Evolutionary conservation across 2,113 vertebrate genomes (phyloP).

Genomic region (Vidua macroura): DNA sequence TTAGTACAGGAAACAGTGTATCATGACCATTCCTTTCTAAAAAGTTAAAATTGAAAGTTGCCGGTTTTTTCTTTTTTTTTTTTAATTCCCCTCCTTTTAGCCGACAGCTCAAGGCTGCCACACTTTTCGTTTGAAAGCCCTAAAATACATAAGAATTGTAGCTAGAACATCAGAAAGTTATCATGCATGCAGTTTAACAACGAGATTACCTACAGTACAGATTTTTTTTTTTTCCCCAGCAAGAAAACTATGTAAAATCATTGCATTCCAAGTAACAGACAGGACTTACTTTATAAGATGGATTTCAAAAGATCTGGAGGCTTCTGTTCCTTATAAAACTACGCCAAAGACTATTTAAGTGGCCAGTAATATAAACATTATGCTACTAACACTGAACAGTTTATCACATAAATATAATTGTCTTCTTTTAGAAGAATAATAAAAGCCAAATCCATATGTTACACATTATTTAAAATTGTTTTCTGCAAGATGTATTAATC

Average conservation of each 20-base stretch:
- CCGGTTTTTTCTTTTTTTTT: neutral
- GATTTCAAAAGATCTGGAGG: constrained; percentile 66
- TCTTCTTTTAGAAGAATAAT: constrained; percentile 78
- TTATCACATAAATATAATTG: constrained; percentile 81
- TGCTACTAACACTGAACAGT: constrained; percentile 74
- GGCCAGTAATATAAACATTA: constrained; percentile 76
- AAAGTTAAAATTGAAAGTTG: constrained; percentile 53
- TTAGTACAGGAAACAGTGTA: neutral
- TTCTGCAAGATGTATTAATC: constrained; percentile 72
- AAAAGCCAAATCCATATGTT: constrained; percentile 76
- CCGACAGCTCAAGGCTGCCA: neutral
- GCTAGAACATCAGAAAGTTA: constrained; percentile 32
- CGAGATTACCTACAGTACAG: neutral
- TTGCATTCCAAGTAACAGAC: constrained; percentile 51
- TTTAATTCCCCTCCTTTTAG: neutral
- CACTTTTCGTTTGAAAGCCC: neutral
- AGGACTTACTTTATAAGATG: constrained; percentile 51
- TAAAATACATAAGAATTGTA: neutral
- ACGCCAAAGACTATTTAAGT: constrained; percentile 72
- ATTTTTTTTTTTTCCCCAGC: neutral
- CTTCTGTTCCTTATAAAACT: constrained; percentile 68
- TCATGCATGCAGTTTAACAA: neutral
- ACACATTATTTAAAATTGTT: constrained; percentile 76
- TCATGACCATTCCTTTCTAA: neutral
- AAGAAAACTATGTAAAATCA: neutral